phyloP scores from a whole-genome alignment of 2,797 vertebrate genomes.

The Coregonus sp. region DNA sequence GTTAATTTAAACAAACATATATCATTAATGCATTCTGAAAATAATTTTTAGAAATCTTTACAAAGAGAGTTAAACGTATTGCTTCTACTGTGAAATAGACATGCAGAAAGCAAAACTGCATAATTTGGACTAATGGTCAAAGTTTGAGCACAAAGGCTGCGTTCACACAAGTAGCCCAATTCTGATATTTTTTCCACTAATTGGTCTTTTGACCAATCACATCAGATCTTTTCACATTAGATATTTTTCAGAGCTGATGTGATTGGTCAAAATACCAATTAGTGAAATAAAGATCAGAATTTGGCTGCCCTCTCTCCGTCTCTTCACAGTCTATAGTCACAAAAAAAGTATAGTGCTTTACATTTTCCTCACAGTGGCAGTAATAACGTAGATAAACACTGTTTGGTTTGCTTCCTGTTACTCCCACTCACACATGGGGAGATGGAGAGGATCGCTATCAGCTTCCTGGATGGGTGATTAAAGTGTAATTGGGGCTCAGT shows the following conservation, averaged over 20 bases:
- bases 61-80: constrained; percentile 12
- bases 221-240: too few species aligned
- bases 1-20: too few species aligned
- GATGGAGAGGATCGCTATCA: constrained; percentile 48
- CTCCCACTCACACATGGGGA: constrained; percentile 37
- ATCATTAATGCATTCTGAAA: background rate
- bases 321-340: constrained; percentile 41
- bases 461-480: constrained; percentile 57
- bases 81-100: constrained; percentile 23
- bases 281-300: too few species aligned
- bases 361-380: constrained; percentile 22
- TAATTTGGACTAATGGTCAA: constrained; percentile 49
- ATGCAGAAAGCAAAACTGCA: constrained; percentile 34
- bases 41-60: constrained; percentile 24
- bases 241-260: too few species aligned
- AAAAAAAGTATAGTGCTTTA: constrained; percentile 39
- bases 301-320: constrained; percentile 11
- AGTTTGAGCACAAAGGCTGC: constrained; percentile 44
- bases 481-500: constrained; percentile 45
- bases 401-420: constrained; percentile 31
- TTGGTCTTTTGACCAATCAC: too few species aligned
- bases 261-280: too few species aligned
- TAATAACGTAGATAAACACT: constrained; percentile 62
- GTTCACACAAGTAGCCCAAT: too few species aligned
- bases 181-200: too few species aligned